Evolutionary conservation across 2,113 vertebrate genomes (phyloP).

Genomic region (Hassar affinis): DNA sequence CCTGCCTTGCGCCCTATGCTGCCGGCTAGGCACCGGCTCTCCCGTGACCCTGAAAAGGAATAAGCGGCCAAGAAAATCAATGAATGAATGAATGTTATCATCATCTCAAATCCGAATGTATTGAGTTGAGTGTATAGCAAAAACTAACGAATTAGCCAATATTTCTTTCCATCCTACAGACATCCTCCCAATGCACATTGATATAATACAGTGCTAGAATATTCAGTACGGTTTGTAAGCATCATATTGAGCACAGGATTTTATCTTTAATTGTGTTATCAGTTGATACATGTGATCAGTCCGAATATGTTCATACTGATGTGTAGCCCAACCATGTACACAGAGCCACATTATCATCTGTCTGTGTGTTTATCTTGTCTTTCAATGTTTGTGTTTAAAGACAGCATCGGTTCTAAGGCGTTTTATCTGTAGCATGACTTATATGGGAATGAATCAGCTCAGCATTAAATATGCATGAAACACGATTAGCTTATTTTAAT

Average conservation of each 20-base stretch:
- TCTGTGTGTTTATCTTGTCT: not conserved
- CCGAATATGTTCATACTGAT: not conserved
- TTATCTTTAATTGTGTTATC: not conserved
- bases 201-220: not conserved
- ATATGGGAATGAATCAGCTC: not conserved
- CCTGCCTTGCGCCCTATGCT: too few relatives aligned
- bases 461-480: not conserved
- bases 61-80: too few relatives aligned
- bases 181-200: too few relatives aligned
- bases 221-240: not conserved
- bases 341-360: not conserved
- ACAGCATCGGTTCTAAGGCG: not conserved
- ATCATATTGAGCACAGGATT: not conserved
- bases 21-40: too few relatives aligned
- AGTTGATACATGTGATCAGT: not conserved
- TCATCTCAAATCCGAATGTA: too few relatives aligned
- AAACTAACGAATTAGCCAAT: too few relatives aligned
- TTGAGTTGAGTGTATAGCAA: too few relatives aligned
- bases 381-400: not conserved
- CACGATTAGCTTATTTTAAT: not conserved
- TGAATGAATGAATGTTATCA: too few relatives aligned
- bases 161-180: too few relatives aligned
- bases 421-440: not conserved
- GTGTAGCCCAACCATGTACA: not conserved
- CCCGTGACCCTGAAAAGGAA: too few relatives aligned